These are phyloP conservation scores for Scrobipalpa atriplicella DNA, from an alignment of 2,888 invertebrate genomes.

Conservation along the genomic window DNA sequence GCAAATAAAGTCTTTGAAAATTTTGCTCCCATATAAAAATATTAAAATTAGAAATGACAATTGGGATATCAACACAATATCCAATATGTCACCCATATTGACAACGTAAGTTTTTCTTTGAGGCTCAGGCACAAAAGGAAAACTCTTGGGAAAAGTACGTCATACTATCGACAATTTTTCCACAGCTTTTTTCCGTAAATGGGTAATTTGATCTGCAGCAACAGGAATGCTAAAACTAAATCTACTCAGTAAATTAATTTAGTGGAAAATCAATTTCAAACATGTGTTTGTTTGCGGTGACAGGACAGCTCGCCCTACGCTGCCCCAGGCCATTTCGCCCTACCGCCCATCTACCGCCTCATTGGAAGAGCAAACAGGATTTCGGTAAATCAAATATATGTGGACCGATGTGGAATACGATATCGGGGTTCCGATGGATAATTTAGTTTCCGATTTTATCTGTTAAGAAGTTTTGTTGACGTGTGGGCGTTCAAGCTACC, in stretches of 20 bases:
- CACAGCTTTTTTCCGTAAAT: no score
- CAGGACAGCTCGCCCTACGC: slow-evolving; percentile 46
- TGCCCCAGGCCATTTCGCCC: slow-evolving; percentile 45
- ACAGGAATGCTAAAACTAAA: slow-evolving; percentile 41
- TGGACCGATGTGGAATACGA: slow-evolving; percentile 52
- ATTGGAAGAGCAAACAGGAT: slow-evolving; percentile 73
- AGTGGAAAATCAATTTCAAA: slow-evolving; percentile 80
- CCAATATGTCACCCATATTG: background rate
- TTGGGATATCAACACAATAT: background rate
- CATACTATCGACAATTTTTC: no score
- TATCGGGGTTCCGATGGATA: slow-evolving; percentile 24
- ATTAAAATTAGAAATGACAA: background rate
- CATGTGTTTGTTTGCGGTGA: slow-evolving; percentile 68
- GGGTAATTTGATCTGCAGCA: background rate
- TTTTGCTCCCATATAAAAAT: slow-evolving; percentile 17
- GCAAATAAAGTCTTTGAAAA: background rate
- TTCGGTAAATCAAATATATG: slow-evolving; percentile 66
- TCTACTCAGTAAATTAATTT: slow-evolving; percentile 72
- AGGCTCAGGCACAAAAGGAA: background rate
- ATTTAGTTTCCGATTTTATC: slow-evolving; percentile 2
- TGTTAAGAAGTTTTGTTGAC: background rate
- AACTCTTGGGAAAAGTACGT: no score
- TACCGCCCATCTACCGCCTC: slow-evolving; percentile 53
- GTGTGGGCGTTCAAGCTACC: background rate
- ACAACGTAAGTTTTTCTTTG: background rate